Evolutionary conservation across 37 sponge, comb jelly and placozoan genomes (phyloP), one percentile per base, ranked within the genome.

Genomic region (Halichondria panicea): DNA sequence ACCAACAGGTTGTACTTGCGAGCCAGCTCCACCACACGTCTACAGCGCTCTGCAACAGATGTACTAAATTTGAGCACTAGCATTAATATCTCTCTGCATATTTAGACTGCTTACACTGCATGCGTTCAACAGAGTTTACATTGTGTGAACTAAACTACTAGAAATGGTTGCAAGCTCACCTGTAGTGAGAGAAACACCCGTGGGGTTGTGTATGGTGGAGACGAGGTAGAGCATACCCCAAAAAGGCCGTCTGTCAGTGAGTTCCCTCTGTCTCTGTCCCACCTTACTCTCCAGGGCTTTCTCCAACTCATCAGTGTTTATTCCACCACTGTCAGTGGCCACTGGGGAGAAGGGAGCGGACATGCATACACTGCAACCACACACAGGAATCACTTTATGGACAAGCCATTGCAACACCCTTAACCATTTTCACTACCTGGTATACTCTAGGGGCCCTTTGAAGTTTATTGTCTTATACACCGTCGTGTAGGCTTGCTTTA

Each of bases 161-260:
- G n/a, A n/a, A n/a, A n/a, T n/a, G n/a, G n/a, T n/a, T n/a, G n/a
- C n/a, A 27, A 12, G 27, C 81, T 63, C 18, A 91, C 92, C 87
- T 59, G 87, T 69, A 9, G 79, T 64, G 21, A 81, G 58, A 42
- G 77, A 80, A 7, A 60, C 19, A 58, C 94, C 94, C 39, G 87
- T 81, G 18, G 94, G 94, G 63, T 94, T 94, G 12, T 94, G 87
- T 43, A 88, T 90, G 21, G 72, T 75, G 37, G 94, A 72, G 1
- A 94, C 63, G 55, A 72, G 28, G 46, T 94, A 94, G 33, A 94
- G 67, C 66, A 94, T 82, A 7, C 77, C 80, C 81, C 91, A 71
- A 65, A 68, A 94, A 19, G 94, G 91, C 58, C 76, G 79, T 1
- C 11, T 72, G 13, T 63, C 66, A 3, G 90, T 86, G 8, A 82